Evolutionary conservation across 1,140 invertebrate species (phyloP), one percentile per base, ranked within the genome.

Genomic region (Muscidifurax raptorellus): DNA sequence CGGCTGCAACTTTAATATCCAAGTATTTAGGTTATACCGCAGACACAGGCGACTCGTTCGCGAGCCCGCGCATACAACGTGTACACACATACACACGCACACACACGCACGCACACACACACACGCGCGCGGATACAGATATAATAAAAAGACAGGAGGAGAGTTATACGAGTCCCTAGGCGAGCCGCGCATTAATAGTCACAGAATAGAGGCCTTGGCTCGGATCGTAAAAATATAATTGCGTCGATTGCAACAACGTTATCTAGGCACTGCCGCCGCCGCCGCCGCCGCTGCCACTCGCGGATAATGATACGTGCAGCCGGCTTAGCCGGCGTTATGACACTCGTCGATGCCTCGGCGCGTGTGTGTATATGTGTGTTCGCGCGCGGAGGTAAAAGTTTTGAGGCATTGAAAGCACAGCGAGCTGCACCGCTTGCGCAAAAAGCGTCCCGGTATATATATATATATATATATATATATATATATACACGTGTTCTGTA

Each of bases 191-290:
- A 92, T 92, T 92, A 91, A 92, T 91, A 91, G 89, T 91, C 90
- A 89, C 87, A 87, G 87, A 90, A 91, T 89, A 88, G 90, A 90
- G 91, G 89, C 91, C 91, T 92, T 91, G 91, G 89, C 86, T 87
- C 36, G 82, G 90, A 92, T 92, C 92, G 91, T 93, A 93, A 92
- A 93, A 92, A 92, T 92, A 90, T 93, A 93, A 93, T 92, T 92
- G 90, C 91, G 86, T 86, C 90, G 90, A 92, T 93, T 93, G 92
- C 92, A 90, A 89, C 91, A 91, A 87, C 89, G 89, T 91, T 92
- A 92, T 92, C 91, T 90, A 87, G 88, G 88, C 88, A 90, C 86
- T 72, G 80, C 52, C 82, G 72, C 81, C 69, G 30, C 44, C 66
- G 86, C 86, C 89, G 88, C 91, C 89, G 88, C 84, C 83, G 28